Base-by-base conservation (phyloP, 2,797 vertebrate species). In the Microctenopoma lineatum region DNA sequence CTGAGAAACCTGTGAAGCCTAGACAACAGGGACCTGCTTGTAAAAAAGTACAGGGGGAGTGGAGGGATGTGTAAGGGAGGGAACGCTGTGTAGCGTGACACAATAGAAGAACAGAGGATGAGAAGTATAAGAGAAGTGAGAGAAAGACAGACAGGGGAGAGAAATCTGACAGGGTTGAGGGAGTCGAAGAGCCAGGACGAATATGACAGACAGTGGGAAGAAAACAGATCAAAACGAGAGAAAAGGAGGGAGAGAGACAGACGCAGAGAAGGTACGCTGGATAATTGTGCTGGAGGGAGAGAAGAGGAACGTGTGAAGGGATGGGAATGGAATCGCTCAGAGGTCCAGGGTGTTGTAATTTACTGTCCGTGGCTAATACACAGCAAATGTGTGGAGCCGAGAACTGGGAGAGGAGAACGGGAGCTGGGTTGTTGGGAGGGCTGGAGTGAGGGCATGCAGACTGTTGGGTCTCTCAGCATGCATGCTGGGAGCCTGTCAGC, bases 401-500 rank as follows among this genome's bases (percentile, higher is more conserved):
- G 68, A 84, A 80, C 59, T 53, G 66, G 32, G 79, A 81, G 84
- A 81, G 63, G 48, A 77, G 79, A 73, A 77, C 65, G 73, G 78
- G 81, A 81, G 75, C 73, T 50, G 65, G 59, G 82, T 46, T 62
- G 62, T 60, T 66, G 52, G 55, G 79, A 51, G 77, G 59, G 67
- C 72, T 80, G 67, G 27, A 70, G 71, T 75, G 77, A 80, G 86
- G 85, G 77, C 78, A 80, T 13, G 46, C 87, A 79, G 86, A 86
- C 84, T 90, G 91, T 85, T 83, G 80, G 89, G 89, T 83, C 80
- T 90, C 93, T 87, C 94, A 94, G 94, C 93, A 92, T 77, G 94
- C 94, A 73, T 94, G 94, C 94, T 94, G 94, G 81, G 94, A 94
- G 88, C 70, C 93, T 94, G 94, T 95, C 94, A 94, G 88, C 92